Conservation (phyloP, 1,140 invertebrate genomes). For the Elysia chlorotica region DNA sequence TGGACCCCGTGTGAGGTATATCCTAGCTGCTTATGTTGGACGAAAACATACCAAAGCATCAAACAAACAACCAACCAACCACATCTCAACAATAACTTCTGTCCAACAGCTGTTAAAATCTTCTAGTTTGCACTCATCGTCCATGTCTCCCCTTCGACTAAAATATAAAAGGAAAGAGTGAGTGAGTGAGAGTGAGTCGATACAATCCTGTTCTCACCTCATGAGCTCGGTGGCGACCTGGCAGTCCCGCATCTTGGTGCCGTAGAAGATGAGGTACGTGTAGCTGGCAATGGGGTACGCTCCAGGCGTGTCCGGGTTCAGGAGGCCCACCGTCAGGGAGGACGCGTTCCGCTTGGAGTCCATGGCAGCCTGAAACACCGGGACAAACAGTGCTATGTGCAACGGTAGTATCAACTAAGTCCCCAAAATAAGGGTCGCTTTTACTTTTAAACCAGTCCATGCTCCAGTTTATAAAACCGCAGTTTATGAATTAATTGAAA, state of each 20-base stretch:
- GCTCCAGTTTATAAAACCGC: too few species aligned
- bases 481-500: too few species aligned
- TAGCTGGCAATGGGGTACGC: conserved; percentile 46
- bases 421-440: too few species aligned
- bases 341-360: conserved; percentile 6
- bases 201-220: conserved; percentile 31
- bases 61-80: too few species aligned
- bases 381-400: neutral
- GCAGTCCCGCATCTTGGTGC: conserved; percentile 35
- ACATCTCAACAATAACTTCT: neutral
- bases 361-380: conserved; percentile 13
- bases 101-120: neutral
- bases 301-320: conserved; percentile 11
- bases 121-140: neutral
- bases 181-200: too few species aligned
- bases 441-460: too few species aligned
- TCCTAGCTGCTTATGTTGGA: too few species aligned
- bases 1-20: too few species aligned
- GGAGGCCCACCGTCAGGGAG: conserved; percentile 24
- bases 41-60: too few species aligned
- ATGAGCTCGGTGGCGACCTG: conserved; percentile 40
- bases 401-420: too few species aligned
- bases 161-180: too few species aligned
- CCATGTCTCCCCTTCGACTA: neutral
- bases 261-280: conserved; percentile 45